phyloP scores from a whole-genome alignment of 2,113 vertebrate species.

The Callospermophilus lateralis region DNA sequence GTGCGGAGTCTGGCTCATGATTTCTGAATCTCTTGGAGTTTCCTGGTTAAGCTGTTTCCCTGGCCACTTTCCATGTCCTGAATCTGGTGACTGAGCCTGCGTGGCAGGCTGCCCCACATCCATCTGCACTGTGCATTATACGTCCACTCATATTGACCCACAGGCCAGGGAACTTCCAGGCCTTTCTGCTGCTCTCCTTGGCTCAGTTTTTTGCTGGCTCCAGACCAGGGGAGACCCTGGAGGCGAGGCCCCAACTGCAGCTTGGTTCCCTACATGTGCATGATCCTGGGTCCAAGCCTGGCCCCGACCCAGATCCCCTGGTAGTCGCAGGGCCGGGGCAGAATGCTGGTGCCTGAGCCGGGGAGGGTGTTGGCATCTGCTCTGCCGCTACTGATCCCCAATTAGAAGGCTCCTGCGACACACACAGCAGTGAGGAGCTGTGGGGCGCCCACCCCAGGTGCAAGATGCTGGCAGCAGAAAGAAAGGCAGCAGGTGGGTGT shows the following conservation, averaged over 20 bases:
- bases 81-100: neutral
- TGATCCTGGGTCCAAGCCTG: rapidly evolving
- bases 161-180: neutral
- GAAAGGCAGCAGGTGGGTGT: neutral
- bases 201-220: neutral
- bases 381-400: slow-evolving; percentile 58
- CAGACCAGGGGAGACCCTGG: no score
- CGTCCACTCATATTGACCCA: neutral
- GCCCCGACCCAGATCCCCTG: neutral
- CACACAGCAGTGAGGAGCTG: neutral
- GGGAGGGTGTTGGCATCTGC: neutral
- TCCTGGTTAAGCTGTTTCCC: neutral
- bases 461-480: neutral
- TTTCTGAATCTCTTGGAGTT: neutral
- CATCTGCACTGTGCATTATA: rapidly evolving
- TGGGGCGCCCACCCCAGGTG: rapidly evolving
- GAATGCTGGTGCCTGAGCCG: rapidly evolving
- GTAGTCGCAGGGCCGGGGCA: neutral
- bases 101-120: neutral
- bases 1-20: rapidly evolving
- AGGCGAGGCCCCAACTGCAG: neutral
- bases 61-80: neutral
- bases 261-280: rapidly evolving
- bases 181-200: neutral
- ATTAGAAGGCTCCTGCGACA: slow-evolving; percentile 71